phyloP scores from a whole-genome alignment of 2,888 invertebrate species.

The Therioaphis trifolii region DNA sequence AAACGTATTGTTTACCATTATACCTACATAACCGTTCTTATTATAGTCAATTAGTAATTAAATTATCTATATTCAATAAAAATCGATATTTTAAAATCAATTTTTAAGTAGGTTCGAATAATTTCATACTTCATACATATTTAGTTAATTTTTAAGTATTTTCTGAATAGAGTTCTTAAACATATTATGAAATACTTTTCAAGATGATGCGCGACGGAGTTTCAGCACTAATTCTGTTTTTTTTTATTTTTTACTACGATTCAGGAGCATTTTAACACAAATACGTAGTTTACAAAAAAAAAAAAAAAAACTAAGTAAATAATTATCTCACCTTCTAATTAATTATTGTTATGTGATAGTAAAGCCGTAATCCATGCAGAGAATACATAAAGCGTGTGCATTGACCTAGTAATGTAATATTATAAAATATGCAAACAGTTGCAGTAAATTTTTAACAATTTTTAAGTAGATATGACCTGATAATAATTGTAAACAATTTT shows the following conservation, averaged over 20 bases:
- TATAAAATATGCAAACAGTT: not conserved
- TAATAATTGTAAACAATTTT: not conserved
- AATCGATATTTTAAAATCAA: not conserved
- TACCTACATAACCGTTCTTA: no score
- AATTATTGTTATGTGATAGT: slow-evolving; percentile 1
- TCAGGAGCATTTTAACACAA: not conserved
- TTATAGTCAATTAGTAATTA: no score
- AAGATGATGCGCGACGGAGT: not conserved
- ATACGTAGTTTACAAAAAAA: not conserved
- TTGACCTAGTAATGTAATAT: slow-evolving; percentile 32
- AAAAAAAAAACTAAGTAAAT: slow-evolving; percentile 1
- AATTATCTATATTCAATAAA: no score
- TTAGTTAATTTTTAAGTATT: not conserved
- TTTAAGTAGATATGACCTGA: not conserved
- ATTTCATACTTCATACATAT: not conserved
- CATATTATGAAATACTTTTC: slow-evolving; percentile 16
- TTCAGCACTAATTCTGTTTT: not conserved
- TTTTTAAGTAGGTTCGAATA: not conserved
- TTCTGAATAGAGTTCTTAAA: not conserved
- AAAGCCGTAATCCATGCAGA: slow-evolving; percentile 16
- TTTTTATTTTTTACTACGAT: slow-evolving; percentile 12
- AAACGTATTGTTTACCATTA: no score
- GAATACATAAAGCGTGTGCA: not conserved
- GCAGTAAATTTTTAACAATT: not conserved
- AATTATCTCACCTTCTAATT: slow-evolving; percentile 1